Evolutionary conservation across 2,888 invertebrate genomes (phyloP), one percentile per base, ranked within the genome.

Genomic region (Agonum fuliginosum): DNA sequence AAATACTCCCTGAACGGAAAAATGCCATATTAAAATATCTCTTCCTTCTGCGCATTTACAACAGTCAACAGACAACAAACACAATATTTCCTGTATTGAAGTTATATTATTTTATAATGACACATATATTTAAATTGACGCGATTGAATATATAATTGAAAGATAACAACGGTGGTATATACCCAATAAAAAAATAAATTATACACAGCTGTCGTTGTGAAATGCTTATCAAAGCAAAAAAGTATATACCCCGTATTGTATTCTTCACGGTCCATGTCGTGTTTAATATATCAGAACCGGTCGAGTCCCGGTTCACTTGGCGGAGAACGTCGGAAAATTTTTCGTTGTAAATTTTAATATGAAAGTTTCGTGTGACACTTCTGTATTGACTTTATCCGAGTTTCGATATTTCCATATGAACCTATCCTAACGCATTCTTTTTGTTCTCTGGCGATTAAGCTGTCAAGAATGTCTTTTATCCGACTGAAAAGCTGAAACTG

Each of bases 261-360:
- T 19, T 48, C 20, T 48, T 46, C 20, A 48, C 20, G 19, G 48
- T 54, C 22, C 3, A 12, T 27, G 54, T n/a, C 54, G 14, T 54
- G 24, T 54, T 24, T 54, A 27, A 54, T 54, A 54, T 54, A 24
- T 54, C 27, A 27, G 54, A 24, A 54, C 27, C 22, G 54, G 24
- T n/a, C 24, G 4, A 12, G 54, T 51, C 51, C 19, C 22, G 12
- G 1, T 24, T 24, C 27, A n/a, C 54, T 0, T 27, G 24, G 27
- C 24, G 54, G 27, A 54, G 0, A 1, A 51, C 12, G 51, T 51
- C 20, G n/a, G 51, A 51, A 65, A 24, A 24, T 20, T 37, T 41
- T 67, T 41, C 67, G 41, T 43, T 41, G 41, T 67, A 41, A 67
- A 67, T 67, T 67, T 67, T 67, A 67, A 67, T 67, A 67, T 67